These are phyloP conservation scores for Eptesicus fuscus DNA, from an alignment of 2,113 vertebrate genomes.

Conservation along the genomic window DNA sequence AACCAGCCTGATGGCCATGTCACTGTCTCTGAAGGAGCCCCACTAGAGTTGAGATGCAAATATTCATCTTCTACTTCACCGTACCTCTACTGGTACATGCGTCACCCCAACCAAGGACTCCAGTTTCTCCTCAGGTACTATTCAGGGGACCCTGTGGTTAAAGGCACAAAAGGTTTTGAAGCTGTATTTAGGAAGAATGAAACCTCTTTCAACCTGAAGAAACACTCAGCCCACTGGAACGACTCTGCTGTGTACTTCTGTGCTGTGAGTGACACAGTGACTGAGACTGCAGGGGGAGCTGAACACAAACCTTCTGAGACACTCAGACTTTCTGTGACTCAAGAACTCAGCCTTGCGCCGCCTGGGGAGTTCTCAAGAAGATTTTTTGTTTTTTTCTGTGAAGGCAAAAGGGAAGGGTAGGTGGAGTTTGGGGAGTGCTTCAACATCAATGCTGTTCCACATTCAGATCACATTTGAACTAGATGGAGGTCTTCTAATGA, in stretches of 20 bases:
- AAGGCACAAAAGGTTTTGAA: background rate
- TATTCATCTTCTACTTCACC: background rate
- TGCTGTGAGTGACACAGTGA: slow-evolving; percentile 18
- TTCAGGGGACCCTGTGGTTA: background rate
- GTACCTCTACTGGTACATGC: background rate
- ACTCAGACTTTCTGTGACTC: background rate
- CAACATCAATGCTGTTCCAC: background rate
- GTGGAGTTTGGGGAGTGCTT: background rate
- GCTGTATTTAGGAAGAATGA: background rate
- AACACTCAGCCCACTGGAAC: background rate
- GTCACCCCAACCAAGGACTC: background rate
- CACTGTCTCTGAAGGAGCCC: background rate
- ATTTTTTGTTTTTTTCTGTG: background rate
- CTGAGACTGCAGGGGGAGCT: background rate
- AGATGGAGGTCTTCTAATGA: background rate
- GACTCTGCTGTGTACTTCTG: slow-evolving; percentile 5
- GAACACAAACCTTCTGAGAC: background rate
- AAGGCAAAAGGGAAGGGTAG: background rate
- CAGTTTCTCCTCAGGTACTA: background rate
- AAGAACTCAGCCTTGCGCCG: background rate
- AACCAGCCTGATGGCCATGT: background rate
- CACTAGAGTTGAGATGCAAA: background rate
- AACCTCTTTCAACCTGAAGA: slow-evolving; percentile 42
- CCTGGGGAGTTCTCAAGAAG: background rate
- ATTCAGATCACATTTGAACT: background rate